phyloP scores from a whole-genome alignment of 1,140 invertebrate species.

The Heterodera schachtii region DNA sequence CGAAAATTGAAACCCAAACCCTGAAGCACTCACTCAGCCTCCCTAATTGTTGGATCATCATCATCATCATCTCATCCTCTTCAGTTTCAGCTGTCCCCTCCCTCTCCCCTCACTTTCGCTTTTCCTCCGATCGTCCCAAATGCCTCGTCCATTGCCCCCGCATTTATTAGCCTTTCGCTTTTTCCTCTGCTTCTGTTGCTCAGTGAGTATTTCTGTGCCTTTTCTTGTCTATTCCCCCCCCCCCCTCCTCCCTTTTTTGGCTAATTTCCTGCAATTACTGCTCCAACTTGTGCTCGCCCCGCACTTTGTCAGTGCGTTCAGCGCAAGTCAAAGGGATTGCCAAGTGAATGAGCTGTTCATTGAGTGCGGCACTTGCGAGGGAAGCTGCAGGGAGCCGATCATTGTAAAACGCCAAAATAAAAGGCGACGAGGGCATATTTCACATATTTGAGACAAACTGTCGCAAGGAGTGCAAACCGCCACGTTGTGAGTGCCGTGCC shows the following conservation, averaged over 20 bases:
- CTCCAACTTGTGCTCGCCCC: neutral
- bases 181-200: no score
- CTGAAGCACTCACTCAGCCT: no score
- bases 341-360: constrained; percentile 24
- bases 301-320: neutral
- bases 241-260: neutral
- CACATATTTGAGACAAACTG: constrained; percentile 7
- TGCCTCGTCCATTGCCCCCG: no score
- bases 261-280: constrained; percentile 2
- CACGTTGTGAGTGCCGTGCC: constrained; percentile 23
- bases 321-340: constrained; percentile 3
- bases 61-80: no score
- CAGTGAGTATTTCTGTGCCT: no score
- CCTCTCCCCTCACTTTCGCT: no score
- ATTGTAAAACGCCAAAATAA: neutral
- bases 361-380: constrained; percentile 22
- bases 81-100: no score
- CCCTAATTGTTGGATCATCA: no score
- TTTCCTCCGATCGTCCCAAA: no score
- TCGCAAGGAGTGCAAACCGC: constrained; percentile 24
- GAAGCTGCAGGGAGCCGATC: constrained; percentile 12
- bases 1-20: no score
- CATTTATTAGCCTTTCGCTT: no score
- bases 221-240: no score
- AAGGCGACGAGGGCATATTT: neutral